A percentile compares a stretch with the other conserved stretches of the same genome.
phyloP scores from a whole-genome alignment of 1,140 invertebrate genomes.

The Calliopsis andreniformis region DNA sequence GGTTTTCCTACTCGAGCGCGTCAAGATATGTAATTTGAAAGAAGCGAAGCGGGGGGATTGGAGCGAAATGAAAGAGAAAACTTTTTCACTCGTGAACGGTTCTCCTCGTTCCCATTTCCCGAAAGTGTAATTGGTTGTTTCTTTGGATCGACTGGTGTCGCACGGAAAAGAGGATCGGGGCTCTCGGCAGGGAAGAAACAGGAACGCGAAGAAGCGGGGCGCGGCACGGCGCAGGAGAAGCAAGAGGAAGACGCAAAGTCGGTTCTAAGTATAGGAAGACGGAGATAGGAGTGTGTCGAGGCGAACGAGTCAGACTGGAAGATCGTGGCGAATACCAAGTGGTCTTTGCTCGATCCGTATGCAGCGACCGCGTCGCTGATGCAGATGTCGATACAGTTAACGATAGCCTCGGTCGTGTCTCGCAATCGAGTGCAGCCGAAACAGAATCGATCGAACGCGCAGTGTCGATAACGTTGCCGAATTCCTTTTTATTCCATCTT shows the following conservation, averaged over 20 bases:
- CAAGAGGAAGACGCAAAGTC: slow-evolving; percentile 17
- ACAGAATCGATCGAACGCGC: slow-evolving; percentile 14
- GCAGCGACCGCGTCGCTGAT: slow-evolving; percentile 17
- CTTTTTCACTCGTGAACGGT: slow-evolving; percentile 9
- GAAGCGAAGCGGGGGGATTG: too few relatives aligned
- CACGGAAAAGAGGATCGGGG: slow-evolving; percentile 5
- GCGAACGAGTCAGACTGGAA: slow-evolving; percentile 28
- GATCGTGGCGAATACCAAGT: slow-evolving; percentile 42
- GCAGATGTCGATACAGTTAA: slow-evolving; percentile 46
- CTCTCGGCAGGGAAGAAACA: neutral
- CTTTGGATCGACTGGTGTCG: neutral
- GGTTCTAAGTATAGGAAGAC: slow-evolving; percentile 52
- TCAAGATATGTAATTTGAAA: neutral
- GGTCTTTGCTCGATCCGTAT: slow-evolving; percentile 22
- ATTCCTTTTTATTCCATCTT: neutral
- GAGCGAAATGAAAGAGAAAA: slow-evolving; percentile 4
- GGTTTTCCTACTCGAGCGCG: slow-evolving; percentile 5
- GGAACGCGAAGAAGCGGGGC: slow-evolving; percentile 16
- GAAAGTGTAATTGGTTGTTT: slow-evolving; percentile 9
- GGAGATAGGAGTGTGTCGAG: slow-evolving; percentile 15
- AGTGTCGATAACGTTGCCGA: too few relatives aligned
- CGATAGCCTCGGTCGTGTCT: slow-evolving; percentile 17
- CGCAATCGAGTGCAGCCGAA: neutral
- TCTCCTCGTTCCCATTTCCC: too few relatives aligned
- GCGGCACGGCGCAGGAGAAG: too few relatives aligned